These are phyloP conservation scores for Zosterops borbonicus DNA, from an alignment of 2,113 vertebrate genomes.

Conservation along the genomic window DNA sequence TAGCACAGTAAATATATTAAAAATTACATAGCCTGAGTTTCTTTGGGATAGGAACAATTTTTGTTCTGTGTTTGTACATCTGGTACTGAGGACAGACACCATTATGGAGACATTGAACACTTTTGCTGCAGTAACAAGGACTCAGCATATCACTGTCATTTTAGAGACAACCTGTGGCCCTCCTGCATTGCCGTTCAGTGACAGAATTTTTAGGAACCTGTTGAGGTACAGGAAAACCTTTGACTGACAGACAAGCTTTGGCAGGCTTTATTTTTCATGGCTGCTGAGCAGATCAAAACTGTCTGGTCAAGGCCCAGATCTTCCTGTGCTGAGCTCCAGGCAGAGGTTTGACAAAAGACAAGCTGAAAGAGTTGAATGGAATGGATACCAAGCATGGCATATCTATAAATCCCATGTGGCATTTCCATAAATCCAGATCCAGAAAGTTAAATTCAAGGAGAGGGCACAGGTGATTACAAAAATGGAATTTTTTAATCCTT, in stretches of 20 bases:
- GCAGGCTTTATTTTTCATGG: background rate
- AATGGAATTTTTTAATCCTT: fast-evolving
- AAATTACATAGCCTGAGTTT: background rate
- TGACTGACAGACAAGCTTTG: background rate
- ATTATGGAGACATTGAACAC: background rate
- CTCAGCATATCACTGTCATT: background rate
- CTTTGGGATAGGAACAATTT: background rate
- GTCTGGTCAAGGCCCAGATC: background rate
- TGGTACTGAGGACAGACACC: background rate
- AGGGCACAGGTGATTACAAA: background rate
- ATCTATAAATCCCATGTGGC: background rate
- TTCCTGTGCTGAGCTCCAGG: background rate
- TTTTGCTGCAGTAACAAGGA: background rate
- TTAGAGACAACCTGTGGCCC: background rate
- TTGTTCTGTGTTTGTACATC: background rate
- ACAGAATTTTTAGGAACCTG: background rate
- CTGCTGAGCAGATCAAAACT: background rate
- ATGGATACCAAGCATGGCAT: background rate
- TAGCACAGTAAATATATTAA: background rate
- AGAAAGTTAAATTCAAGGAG: background rate
- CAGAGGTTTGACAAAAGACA: background rate
- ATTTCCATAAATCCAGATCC: background rate
- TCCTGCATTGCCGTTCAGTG: background rate
- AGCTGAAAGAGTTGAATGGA: background rate
- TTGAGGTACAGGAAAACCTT: background rate